phyloP scores from a whole-genome alignment of 2,888 invertebrate genomes.

The Caenorhabditis sp. region DNA sequence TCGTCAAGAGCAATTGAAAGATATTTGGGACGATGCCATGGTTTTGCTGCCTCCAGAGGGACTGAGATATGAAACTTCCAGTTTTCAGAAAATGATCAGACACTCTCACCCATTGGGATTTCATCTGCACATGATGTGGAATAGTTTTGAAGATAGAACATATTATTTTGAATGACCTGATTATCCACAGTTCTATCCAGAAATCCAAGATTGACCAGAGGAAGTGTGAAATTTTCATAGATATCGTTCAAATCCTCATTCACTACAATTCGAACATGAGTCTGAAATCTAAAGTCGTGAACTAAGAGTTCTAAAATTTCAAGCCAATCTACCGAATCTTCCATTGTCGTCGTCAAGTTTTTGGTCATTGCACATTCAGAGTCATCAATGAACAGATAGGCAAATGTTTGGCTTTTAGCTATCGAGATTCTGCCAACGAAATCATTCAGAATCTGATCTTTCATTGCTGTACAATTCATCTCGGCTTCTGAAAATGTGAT shows the following conservation, averaged over 20 bases:
- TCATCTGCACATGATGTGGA: slow-evolving; percentile 66
- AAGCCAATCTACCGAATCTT: slow-evolving; percentile 40
- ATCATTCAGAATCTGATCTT: slow-evolving; percentile 35
- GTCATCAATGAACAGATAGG: slow-evolving; percentile 54
- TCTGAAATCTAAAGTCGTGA: slow-evolving; percentile 47
- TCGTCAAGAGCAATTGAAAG: slow-evolving; percentile 71
- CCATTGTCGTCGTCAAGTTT: slow-evolving; percentile 46
- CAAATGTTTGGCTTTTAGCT: slow-evolving; percentile 55
- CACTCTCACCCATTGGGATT: slow-evolving; percentile 60
- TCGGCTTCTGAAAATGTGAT: slow-evolving; percentile 12
- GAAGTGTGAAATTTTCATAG: slow-evolving; percentile 63
- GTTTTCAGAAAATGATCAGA: no score
- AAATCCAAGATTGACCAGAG: slow-evolving; percentile 54
- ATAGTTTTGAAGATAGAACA: slow-evolving; percentile 66
- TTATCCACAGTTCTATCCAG: slow-evolving; percentile 60
- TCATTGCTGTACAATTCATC: slow-evolving; percentile 51
- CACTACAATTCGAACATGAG: slow-evolving; percentile 64
- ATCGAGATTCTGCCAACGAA: slow-evolving; percentile 25
- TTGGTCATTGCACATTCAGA: slow-evolving; percentile 27
- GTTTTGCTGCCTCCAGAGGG: slow-evolving; percentile 56
- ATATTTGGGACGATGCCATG: slow-evolving; percentile 69
- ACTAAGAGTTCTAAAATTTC: slow-evolving; percentile 4
- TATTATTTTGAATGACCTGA: slow-evolving; percentile 65
- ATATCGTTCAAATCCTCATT: slow-evolving; percentile 55
- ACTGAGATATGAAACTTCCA: slow-evolving; percentile 32